Conservation (phyloP, 2,113 vertebrate genomes). For the Myotis yumanensis region DNA sequence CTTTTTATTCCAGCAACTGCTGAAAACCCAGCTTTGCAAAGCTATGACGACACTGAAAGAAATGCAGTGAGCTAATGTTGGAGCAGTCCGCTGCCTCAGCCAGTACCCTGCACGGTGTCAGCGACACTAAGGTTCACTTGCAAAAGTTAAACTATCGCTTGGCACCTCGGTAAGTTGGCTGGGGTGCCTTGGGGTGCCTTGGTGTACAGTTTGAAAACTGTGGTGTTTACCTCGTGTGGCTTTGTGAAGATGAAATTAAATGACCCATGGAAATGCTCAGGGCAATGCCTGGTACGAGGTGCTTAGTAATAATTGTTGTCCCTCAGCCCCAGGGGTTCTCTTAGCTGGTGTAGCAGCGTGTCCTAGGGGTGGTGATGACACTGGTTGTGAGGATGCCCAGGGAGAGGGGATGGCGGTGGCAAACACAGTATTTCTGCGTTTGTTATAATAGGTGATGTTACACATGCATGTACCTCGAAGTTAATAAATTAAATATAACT, state of each 20-base stretch:
- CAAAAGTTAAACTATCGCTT: background rate
- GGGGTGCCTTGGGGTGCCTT: background rate
- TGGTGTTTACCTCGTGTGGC: background rate
- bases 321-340: background rate
- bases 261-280: too few relatives aligned
- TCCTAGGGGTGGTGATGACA: background rate
- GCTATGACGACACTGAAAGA: background rate
- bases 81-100: too few relatives aligned
- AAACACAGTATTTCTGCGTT: background rate
- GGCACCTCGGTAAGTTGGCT: background rate
- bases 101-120: too few relatives aligned
- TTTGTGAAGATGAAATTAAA: background rate
- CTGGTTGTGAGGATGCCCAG: background rate
- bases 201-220: background rate
- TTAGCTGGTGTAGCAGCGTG: background rate
- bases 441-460: background rate
- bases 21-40: background rate
- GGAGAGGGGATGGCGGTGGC: background rate
- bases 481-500: background rate
- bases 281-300: background rate
- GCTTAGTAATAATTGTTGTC: too few relatives aligned
- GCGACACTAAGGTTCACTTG: too few relatives aligned
- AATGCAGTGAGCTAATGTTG: rapidly evolving
- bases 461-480: background rate
- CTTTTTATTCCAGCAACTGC: background rate